Conservation (phyloP, 2,888 invertebrate genomes). For the Nymphalis polychloros region DNA sequence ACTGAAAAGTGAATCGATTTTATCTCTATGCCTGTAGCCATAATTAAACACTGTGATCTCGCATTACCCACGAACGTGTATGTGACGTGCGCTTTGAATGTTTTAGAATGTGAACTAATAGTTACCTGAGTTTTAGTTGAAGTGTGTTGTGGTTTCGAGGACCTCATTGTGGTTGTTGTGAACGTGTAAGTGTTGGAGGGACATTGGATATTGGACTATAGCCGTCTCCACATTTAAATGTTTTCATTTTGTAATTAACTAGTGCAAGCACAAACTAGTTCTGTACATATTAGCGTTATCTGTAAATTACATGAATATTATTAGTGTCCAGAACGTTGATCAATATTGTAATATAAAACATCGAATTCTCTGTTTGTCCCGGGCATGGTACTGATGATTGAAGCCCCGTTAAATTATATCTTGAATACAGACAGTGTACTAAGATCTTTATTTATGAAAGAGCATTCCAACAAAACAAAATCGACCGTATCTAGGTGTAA, state of each 20-base stretch:
- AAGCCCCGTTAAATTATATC: constrained; percentile 54
- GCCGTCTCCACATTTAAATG: constrained; percentile 26
- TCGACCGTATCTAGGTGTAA: constrained; percentile 69
- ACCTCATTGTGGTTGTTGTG: constrained; percentile 50
- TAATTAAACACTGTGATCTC: constrained; percentile 78
- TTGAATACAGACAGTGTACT: constrained; percentile 60
- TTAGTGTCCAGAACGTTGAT: constrained; percentile 63
- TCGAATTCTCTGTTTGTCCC: constrained; percentile 69
- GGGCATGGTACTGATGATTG: constrained; percentile 77
- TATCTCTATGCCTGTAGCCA: constrained; percentile 67
- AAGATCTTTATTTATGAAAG: constrained; percentile 72
- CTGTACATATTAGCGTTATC: constrained; percentile 78
- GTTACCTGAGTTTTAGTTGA: constrained; percentile 64
- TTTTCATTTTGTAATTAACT: constrained; percentile 56
- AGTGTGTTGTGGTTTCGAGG: constrained; percentile 55
- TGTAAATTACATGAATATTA: constrained; percentile 70
- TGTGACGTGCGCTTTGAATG: constrained; percentile 78
- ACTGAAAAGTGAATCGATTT: constrained; percentile 36
- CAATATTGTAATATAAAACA: constrained; percentile 69
- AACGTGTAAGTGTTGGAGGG: constrained; percentile 36
- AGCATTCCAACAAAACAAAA: constrained; percentile 77
- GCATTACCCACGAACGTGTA: constrained; percentile 68
- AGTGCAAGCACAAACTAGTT: constrained; percentile 78
- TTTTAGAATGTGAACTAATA: constrained; percentile 71
- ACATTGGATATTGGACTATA: constrained; percentile 7